These are phyloP conservation scores for Bombycilla garrulus DNA, from an alignment of 2,113 vertebrate genomes.

Conservation along the genomic window DNA sequence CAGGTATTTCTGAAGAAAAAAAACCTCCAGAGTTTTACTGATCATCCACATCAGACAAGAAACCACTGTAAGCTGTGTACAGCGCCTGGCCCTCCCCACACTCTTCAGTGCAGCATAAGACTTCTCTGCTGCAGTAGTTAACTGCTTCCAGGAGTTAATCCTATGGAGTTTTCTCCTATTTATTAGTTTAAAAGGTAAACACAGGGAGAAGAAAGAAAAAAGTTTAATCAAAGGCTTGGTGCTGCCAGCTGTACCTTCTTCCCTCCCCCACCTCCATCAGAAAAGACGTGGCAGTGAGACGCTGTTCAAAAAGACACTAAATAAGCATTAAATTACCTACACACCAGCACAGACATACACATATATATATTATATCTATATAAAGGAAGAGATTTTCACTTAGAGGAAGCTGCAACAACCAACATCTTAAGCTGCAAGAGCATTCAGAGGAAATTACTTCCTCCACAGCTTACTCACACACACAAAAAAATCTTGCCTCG, in stretches of 20 bases:
- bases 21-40: not conserved
- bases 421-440: not conserved
- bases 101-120: accelerated
- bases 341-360: not conserved
- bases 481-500: slow-evolving; percentile 65
- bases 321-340: not conserved
- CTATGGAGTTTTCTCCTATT: not conserved
- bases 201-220: not conserved
- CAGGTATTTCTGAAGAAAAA: not conserved
- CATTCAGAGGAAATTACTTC: not conserved
- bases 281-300: slow-evolving; percentile 68
- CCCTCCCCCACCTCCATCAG: not conserved
- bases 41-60: not conserved
- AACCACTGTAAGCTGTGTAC: not conserved
- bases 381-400: not conserved
- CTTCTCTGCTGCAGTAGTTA: not conserved
- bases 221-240: not conserved
- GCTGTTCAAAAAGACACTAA: not conserved
- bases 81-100: not conserved
- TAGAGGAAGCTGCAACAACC: not conserved
- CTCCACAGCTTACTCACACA: not conserved
- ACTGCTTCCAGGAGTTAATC: not conserved
- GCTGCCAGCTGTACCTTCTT: not conserved
- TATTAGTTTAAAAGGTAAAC: not conserved
- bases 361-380: not conserved